Conservation (phyloP, 2,888 invertebrate species). For the Pollenia griseotomentosa region DNA sequence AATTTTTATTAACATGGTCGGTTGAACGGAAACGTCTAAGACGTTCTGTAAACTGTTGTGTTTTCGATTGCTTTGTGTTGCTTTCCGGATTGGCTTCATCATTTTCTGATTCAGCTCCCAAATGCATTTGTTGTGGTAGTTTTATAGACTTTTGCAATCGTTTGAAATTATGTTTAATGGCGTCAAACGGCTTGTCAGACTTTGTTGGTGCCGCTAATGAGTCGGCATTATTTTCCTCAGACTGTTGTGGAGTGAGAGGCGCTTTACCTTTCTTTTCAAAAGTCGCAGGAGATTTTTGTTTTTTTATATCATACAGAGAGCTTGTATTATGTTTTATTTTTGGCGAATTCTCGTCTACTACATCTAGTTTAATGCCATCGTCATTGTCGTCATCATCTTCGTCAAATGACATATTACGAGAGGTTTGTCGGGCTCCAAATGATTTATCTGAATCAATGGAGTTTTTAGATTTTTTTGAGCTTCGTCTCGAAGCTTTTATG, state of each 20-base stretch:
- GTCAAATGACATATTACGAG: neutral
- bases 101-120: conserved; percentile 71
- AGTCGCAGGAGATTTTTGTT: conserved; percentile 2
- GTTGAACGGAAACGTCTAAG: conserved; percentile 77
- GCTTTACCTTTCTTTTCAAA: conserved; percentile 66
- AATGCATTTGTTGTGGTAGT: conserved; percentile 72
- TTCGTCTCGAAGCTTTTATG: neutral
- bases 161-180: conserved; percentile 79
- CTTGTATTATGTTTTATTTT: conserved; percentile 52
- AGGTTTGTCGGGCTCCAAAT: neutral
- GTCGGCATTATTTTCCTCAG: conserved; percentile 60
- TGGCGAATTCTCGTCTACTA: conserved; percentile 17
- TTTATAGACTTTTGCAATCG: conserved; percentile 79
- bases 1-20: conserved; percentile 71
- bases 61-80: conserved; percentile 57
- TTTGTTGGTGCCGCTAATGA: conserved; percentile 20
- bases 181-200: conserved; percentile 70
- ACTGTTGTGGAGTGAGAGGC: conserved; percentile 72
- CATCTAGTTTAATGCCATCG: conserved; percentile 33
- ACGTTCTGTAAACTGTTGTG: conserved; percentile 77
- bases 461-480: conserved; percentile 12
- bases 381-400: neutral
- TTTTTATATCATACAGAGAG: conserved; percentile 36
- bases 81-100: conserved; percentile 48
- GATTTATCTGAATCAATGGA: neutral